These are phyloP conservation scores for Laticauda laticaudata DNA, from an alignment of 2,113 vertebrate species.

Conservation along the genomic window DNA sequence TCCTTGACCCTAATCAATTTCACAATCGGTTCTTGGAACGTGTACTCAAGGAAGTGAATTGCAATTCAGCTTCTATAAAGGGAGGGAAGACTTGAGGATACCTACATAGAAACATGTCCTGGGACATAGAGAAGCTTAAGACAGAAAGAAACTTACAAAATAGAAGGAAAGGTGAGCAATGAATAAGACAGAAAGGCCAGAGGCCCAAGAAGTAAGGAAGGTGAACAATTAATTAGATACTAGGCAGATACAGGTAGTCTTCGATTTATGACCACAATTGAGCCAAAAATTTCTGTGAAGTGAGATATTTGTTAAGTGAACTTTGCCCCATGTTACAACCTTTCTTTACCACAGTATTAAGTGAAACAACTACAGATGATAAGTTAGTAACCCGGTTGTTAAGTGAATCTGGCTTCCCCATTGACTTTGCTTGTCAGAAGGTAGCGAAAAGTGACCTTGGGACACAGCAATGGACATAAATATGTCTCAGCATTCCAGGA, in stretches of 20 bases:
- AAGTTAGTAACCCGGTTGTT: no score
- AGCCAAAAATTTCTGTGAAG: no score
- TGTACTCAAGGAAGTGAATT: neutral
- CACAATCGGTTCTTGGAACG: neutral
- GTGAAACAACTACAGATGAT: no score
- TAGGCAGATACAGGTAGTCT: neutral
- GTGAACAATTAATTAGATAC: neutral
- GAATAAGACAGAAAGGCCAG: neutral
- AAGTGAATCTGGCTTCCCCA: no score
- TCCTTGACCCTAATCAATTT: neutral
- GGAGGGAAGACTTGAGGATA: neutral
- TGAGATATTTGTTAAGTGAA: no score
- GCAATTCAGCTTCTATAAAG: neutral
- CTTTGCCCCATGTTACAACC: no score
- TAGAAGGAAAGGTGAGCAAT: neutral
- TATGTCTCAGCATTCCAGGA: no score
- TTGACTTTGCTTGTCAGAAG: no score
- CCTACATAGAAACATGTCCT: neutral
- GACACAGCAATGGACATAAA: no score
- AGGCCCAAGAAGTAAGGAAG: neutral
- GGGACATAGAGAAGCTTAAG: neutral
- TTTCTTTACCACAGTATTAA: no score
- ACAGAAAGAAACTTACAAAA: neutral
- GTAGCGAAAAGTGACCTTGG: no score
- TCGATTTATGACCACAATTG: no score